Conservation (phyloP, 2,797 vertebrate species). For the Mareca strepera region DNA sequence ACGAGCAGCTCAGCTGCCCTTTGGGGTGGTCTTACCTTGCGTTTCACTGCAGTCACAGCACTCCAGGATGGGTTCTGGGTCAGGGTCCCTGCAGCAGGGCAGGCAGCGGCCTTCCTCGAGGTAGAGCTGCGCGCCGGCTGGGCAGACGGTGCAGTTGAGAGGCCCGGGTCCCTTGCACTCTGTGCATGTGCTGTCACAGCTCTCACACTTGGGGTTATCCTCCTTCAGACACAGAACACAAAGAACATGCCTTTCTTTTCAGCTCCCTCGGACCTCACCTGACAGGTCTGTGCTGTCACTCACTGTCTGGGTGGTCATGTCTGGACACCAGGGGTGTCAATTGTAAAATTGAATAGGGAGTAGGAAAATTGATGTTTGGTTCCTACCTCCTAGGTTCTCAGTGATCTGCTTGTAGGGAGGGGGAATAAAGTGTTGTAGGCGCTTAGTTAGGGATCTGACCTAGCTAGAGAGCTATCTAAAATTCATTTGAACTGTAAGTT, state of each 20-base stretch:
- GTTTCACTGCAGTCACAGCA: conserved; percentile 88
- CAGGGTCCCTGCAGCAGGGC: conserved; percentile 79
- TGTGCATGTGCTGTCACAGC: conserved; percentile 84
- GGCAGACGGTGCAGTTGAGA: conserved; percentile 86
- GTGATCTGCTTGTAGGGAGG: background rate
- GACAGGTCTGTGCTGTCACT: background rate
- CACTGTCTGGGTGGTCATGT: background rate
- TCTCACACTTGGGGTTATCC: conserved; percentile 73
- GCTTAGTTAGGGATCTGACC: background rate
- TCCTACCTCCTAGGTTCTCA: background rate
- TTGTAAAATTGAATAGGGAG: background rate
- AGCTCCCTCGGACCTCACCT: background rate
- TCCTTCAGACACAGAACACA: conserved; percentile 65
- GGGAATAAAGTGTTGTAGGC: background rate
- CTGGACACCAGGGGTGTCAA: background rate
- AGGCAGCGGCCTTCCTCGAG: conserved; percentile 87
- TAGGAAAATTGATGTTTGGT: background rate
- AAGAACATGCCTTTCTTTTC: background rate
- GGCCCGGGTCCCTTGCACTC: conserved; percentile 87
- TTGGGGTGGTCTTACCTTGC: conserved; percentile 72
- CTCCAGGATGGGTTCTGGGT: conserved; percentile 45
- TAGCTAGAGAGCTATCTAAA: background rate
- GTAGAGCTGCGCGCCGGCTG: conserved; percentile 71
- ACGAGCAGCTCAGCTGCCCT: background rate
- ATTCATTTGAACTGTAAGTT: background rate